These are phyloP conservation scores for Pseudorectes ferrugineus DNA, from an alignment of 2,113 vertebrate species.

Conservation along the genomic window DNA sequence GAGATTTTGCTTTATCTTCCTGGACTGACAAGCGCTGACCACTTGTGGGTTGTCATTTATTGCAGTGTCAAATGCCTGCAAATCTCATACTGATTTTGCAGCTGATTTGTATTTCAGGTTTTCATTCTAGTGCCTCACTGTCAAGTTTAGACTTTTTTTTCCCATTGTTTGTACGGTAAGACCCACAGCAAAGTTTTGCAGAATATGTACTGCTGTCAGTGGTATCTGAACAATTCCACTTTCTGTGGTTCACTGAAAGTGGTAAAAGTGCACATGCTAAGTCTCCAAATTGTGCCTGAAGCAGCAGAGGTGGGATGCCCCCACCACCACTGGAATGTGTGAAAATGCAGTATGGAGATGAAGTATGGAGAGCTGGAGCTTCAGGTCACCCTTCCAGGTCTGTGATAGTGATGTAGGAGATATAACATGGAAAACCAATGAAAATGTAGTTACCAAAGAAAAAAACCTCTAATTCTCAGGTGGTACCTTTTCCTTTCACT, in stretches of 20 bases:
- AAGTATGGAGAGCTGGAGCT: background rate
- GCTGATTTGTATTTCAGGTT: background rate
- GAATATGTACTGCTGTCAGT: background rate
- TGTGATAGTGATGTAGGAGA: background rate
- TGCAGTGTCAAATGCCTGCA: background rate
- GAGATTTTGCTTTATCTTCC: background rate
- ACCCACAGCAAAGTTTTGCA: background rate
- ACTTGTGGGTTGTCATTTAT: background rate
- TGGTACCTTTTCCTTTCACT: background rate
- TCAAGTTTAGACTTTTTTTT: background rate
- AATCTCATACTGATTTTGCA: background rate
- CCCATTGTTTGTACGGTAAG: background rate
- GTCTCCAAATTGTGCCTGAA: background rate
- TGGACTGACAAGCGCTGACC: background rate
- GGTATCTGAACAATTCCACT: background rate
- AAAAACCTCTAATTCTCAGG: background rate
- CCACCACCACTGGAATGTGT: fast-evolving
- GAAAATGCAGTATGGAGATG: background rate
- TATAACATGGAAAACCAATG: background rate
- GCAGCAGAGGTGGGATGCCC: background rate
- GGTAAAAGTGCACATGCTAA: background rate
- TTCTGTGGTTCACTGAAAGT: background rate
- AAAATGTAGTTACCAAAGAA: background rate
- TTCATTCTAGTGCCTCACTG: background rate
- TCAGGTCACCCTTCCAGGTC: background rate